A percentile compares a stretch with the other conserved stretches of the same genome.
phyloP scores from a whole-genome alignment of 2,113 vertebrate genomes.

The Anser brachyrhynchus region DNA sequence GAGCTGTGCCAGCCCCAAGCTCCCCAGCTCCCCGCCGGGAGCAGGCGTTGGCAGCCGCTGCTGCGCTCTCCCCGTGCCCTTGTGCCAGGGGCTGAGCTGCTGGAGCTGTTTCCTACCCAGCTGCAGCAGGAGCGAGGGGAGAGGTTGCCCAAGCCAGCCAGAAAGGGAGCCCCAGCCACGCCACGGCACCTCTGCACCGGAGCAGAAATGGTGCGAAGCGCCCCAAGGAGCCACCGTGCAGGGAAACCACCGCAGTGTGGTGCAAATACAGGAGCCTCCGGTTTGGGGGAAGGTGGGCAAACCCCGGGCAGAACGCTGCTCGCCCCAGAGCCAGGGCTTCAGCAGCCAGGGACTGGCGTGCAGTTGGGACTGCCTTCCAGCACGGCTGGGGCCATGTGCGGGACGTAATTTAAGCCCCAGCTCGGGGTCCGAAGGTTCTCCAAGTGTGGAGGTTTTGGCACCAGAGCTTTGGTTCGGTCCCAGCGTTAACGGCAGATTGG shows the following conservation, averaged over 20 bases:
- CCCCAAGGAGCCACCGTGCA: accelerated
- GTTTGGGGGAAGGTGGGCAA: not conserved
- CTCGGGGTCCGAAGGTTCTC: not conserved
- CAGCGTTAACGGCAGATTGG: conserved; percentile 39
- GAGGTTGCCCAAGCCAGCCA: accelerated
- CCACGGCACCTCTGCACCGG: accelerated
- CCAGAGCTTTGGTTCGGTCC: not conserved
- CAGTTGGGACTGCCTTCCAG: not conserved
- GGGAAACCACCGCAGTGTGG: accelerated
- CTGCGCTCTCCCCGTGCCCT: not conserved
- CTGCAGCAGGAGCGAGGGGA: not conserved
- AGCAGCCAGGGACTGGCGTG: not conserved
- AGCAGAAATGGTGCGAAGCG: accelerated
- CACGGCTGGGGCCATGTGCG: not conserved
- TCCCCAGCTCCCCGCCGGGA: not conserved
- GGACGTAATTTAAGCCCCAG: conserved; percentile 31
- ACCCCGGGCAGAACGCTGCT: not conserved
- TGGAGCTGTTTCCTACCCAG: not conserved
- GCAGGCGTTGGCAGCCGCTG: not conserved
- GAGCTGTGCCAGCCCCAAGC: not conserved
- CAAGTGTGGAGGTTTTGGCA: conserved; percentile 25
- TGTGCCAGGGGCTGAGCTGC: not conserved
- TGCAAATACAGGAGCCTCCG: not conserved
- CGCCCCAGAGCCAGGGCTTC: not conserved
- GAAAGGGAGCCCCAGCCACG: not conserved